Evolutionary conservation across 1,140 invertebrate genomes (phyloP).

Genomic region (Neodiprion virginianus): DNA sequence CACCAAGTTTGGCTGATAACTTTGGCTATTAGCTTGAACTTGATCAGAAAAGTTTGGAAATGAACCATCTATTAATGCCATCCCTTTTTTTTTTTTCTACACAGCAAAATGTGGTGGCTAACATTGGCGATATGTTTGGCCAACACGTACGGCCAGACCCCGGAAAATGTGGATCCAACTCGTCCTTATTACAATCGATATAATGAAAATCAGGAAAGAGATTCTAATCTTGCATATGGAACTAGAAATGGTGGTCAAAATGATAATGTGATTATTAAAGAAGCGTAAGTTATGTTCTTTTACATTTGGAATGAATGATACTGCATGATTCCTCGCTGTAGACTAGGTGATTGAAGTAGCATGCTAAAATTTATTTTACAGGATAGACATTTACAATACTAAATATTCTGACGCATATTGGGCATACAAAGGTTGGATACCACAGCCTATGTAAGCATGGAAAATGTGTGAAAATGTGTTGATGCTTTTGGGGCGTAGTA

Average conservation of each 20-base stretch:
- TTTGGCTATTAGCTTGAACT: no score
- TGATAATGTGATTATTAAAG: conserved; percentile 66
- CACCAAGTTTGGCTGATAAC: no score
- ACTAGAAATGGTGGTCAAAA: conserved; percentile 4
- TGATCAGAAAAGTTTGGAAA: no score
- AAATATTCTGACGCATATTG: conserved; percentile 21
- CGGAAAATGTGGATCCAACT: conserved; percentile 32
- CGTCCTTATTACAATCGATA: conserved; percentile 41
- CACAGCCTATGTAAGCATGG: conserved; percentile 4
- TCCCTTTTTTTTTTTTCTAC: conserved; percentile 3
- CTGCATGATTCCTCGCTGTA: conserved; percentile 14
- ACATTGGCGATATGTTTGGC: conserved; percentile 21
- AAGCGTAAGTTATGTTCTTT: conserved; percentile 63
- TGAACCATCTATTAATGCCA: neutral
- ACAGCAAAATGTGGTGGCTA: conserved; percentile 28
- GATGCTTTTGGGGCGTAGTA: neutral
- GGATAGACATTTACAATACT: conserved; percentile 24
- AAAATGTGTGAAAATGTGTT: neutral
- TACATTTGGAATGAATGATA: conserved; percentile 10
- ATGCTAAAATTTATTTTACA: conserved; percentile 20
- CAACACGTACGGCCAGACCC: conserved; percentile 13
- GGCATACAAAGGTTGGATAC: conserved; percentile 23
- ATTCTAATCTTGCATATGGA: neutral
- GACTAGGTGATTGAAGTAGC: conserved; percentile 8
- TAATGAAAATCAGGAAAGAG: conserved; percentile 28